Evolutionary conservation across 2,888 invertebrate genomes (phyloP).

Genomic region (Halictus quadricinctus): DNA sequence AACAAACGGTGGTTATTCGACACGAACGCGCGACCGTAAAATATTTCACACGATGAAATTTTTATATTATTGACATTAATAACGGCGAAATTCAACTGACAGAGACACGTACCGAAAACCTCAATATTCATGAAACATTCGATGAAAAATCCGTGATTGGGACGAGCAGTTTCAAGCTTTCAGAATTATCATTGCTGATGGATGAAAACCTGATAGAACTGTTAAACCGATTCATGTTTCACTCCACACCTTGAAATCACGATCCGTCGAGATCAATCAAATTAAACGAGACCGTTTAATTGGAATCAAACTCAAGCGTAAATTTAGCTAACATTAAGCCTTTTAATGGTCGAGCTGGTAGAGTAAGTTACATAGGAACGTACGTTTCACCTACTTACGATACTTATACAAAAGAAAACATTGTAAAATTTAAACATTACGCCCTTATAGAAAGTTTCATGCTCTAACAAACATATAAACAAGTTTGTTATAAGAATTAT

Average conservation of each 20-base stretch:
- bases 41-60: neutral
- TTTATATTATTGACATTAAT: neutral
- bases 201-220: neutral
- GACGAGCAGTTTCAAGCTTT: neutral
- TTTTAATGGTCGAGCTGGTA: no score
- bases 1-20: neutral
- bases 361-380: no score
- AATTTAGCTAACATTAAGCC: no score
- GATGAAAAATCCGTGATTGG: neutral
- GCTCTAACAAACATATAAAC: no score
- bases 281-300: neutral
- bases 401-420: no score
- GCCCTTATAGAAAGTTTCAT: no score
- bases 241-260: neutral
- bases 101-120: neutral
- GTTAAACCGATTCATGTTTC: neutral
- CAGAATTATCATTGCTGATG: neutral
- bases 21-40: neutral
- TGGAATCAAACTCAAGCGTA: neutral
- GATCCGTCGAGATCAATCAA: neutral
- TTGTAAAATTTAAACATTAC: no score
- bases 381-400: no score
- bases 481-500: no score
- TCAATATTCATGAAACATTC: constrained; percentile 4
- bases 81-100: neutral